A percentile compares a stretch with the other conserved stretches of the same genome.
Evolutionary conservation across 2,888 invertebrate species (phyloP).

Genomic region (Zhuqinia jingwanae): DNA sequence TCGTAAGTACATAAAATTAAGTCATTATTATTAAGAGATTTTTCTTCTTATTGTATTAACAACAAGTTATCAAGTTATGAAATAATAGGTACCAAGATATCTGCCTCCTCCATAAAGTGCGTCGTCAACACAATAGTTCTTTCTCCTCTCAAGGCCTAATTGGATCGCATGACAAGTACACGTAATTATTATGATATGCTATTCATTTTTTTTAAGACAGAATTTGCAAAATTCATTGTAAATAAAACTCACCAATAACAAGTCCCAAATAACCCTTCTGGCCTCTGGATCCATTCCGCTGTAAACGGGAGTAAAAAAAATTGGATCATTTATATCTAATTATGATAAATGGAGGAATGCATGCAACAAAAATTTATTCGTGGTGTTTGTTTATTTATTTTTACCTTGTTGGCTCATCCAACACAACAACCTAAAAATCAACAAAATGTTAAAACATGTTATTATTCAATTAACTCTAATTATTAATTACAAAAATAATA

Average conservation of each 20-base stretch:
- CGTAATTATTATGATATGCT: background rate
- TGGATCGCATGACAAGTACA: too few species aligned
- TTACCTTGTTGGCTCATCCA: conserved; percentile 83
- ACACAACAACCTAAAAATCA: conserved; percentile 82
- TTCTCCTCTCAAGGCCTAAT: conserved; percentile 83
- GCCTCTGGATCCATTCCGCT: conserved; percentile 83
- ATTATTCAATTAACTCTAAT: conserved; percentile 1
- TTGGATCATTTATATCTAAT: too few species aligned
- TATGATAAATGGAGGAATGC: too few species aligned
- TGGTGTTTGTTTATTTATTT: background rate
- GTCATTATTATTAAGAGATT: background rate
- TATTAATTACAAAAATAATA: background rate
- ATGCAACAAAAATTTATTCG: too few species aligned
- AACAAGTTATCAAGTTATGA: conserved; percentile 2
- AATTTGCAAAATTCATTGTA: background rate
- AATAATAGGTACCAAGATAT: conserved; percentile 85
- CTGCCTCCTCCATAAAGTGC: conserved; percentile 86
- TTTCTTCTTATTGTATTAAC: too few species aligned
- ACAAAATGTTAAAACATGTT: background rate
- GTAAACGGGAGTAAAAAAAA: too few species aligned
- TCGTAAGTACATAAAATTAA: background rate
- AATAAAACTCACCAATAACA: conserved; percentile 79
- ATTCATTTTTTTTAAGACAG: background rate
- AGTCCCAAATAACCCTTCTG: conserved; percentile 80
- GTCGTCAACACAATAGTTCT: conserved; percentile 94